Evolutionary conservation across 1,140 invertebrate genomes (phyloP), one percentile per base, ranked within the genome.

Genomic region (Amyelois transitella): DNA sequence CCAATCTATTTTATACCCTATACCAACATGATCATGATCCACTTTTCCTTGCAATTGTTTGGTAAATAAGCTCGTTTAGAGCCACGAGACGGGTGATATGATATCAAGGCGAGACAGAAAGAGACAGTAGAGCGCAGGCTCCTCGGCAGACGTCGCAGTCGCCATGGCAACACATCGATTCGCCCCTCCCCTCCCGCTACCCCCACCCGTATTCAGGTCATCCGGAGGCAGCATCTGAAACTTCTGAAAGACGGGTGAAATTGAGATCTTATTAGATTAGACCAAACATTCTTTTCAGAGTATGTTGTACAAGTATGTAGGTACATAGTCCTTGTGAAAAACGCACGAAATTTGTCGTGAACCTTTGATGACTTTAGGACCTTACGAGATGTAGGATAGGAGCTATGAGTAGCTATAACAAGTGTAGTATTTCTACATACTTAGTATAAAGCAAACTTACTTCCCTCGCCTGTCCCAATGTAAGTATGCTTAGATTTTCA

Each of bases 61-160:
- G 52, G 53, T 6, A 32, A 19, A 14, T 55, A 14, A n/a, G 18
- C 20, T 20, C 0, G 0, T 21, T 48, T 20, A 21, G n/a, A 21
- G 18, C 20, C 12, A 20, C 45, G 38, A 62, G 32, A 32, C 57
- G 59, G 61, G 66, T 78, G 80, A 81, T 86, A 81, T 86, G 80
- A 86, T 79, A 83, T 86, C 79, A 84, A 79, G 81, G 62, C 70
- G 69, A 68, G 69, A 75, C 67, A 72, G 72, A 84, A 74, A 81
- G 78, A 71, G 83, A 86, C 72, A 86, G 82, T 86, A 85, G 78
- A 78, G 84, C 81, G 81, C 84, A 87, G 84, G 78, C 81, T 87
- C 75, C 82, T 84, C 81, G 79, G 84, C 84, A 87, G 84, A 87
- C 84, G 84, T 87, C 81, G 81, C 84, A 72, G 82, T 87, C 69